Base-by-base conservation (phyloP, 2,888 invertebrate species). In the Crepidodera aurea region DNA sequence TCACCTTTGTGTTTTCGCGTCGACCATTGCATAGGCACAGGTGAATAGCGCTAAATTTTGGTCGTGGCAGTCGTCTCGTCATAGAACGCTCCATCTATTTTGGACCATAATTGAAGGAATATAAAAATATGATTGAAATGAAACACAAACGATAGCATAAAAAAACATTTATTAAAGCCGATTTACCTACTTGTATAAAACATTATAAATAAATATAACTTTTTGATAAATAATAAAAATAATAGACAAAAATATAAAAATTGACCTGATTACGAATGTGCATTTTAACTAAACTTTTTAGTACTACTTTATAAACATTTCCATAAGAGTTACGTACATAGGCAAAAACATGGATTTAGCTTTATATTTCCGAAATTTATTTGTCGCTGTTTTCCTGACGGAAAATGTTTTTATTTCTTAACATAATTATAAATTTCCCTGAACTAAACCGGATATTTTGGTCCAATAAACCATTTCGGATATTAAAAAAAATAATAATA, bases 151-250 rank as follows among this genome's bases (percentile, higher is more conserved):
- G 15, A 6, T 10, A 39, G 29, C 25, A 44, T 42, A 59, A 51
- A 50, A 44, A 51, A 44, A n/a, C 34, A 44, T 51, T 42, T 51
- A 40, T 32, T 44, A 53, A 53, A 60, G 39, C 60, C 27, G 40
- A 46, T 54, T 53, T 53, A 39, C 53, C 46, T 62, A 57, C 39
- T 29, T 22, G 27, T 62, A 62, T 57, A 62, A 62, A 62, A 57
- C 37, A 39, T 57, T 62, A 57, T 62, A 62, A 62, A 62, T 51
- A 62, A 44, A 39, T 46, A 62, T 53, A 62, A 50, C 37, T 50
- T 37, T 51, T 29, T 53, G 57, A 62, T 62, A 57, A 57, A 57
- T 62, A 60, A 54, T 60, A 34, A 54, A 54, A 29, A 54, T 16
- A 8, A 32, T 18, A 8, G 37, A 39, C 15, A 29, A 29, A 37